Evolutionary conservation across 2,113 vertebrate genomes (phyloP).

Genomic region (Zosterops lateralis): DNA sequence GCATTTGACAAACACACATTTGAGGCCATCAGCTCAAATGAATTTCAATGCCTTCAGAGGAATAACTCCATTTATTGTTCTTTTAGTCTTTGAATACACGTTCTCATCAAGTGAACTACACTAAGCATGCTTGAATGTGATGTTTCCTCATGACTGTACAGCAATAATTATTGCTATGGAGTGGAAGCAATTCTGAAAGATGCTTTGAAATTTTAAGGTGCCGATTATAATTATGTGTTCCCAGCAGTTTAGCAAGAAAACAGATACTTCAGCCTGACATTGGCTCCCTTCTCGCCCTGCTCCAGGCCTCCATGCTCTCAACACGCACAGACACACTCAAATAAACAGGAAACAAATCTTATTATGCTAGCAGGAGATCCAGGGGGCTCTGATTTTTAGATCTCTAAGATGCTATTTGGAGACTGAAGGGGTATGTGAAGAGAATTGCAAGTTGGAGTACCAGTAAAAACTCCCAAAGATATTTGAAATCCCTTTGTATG

Average conservation of each 20-base stretch:
- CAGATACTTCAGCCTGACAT: background rate
- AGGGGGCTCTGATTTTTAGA: slow-evolving; percentile 25
- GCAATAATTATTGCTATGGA: slow-evolving; percentile 28
- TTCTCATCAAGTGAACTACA: background rate
- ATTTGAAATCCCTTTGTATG: background rate
- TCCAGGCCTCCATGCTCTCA: background rate
- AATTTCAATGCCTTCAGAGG: background rate
- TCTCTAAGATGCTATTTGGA: background rate
- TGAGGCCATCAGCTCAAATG: background rate
- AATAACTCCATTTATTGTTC: slow-evolving; percentile 23
- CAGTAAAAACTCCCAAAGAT: background rate
- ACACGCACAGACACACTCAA: background rate
- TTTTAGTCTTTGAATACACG: background rate
- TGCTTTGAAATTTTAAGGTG: slow-evolving; percentile 7
- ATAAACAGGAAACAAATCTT: slow-evolving; percentile 44
- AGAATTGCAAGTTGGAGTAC: background rate
- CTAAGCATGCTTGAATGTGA: background rate
- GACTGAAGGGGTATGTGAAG: background rate
- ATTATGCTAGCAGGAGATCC: slow-evolving; percentile 36
- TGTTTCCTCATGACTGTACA: background rate
- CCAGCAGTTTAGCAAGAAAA: background rate
- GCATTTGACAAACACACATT: slow-evolving; percentile 6
- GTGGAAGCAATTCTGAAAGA: slow-evolving; percentile 24
- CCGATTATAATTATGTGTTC: background rate
- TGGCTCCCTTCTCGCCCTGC: background rate